phyloP scores from a whole-genome alignment of 2,113 vertebrate genomes.

The Crotalus viridis region DNA sequence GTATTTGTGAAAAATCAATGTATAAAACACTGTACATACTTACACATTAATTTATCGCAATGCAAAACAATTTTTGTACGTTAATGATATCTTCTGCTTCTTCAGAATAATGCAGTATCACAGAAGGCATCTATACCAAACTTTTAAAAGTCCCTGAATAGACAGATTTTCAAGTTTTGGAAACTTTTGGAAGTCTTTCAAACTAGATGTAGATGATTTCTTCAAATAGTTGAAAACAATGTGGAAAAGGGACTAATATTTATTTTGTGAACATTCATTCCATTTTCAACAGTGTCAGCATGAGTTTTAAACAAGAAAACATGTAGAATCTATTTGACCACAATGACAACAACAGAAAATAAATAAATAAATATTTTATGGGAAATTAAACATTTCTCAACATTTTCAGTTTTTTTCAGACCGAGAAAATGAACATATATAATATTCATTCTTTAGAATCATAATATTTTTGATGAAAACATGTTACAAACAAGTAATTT shows the following conservation, averaged over 20 bases:
- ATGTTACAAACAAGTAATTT: neutral
- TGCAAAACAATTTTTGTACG: neutral
- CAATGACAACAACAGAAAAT: neutral
- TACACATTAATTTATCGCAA: neutral
- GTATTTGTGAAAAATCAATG: neutral
- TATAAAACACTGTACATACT: neutral
- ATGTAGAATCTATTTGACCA: neutral
- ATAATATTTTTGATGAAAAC: neutral
- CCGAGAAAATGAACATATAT: neutral
- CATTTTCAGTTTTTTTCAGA: neutral
- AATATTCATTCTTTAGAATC: neutral
- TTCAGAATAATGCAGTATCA: neutral
- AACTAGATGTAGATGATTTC: neutral
- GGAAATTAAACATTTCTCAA: neutral
- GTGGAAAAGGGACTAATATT: neutral
- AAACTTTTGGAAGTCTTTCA: neutral
- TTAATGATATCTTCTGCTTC: neutral
- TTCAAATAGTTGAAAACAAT: too few relatives aligned
- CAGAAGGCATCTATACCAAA: neutral
- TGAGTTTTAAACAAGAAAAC: neutral
- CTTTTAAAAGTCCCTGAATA: neutral
- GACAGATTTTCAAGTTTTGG: neutral
- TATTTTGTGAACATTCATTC: neutral
- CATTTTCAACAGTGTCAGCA: neutral
- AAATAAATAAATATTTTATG: neutral